Evolutionary conservation across 2,888 invertebrate species (phyloP).

Genomic region (Drosophila borborema): DNA sequence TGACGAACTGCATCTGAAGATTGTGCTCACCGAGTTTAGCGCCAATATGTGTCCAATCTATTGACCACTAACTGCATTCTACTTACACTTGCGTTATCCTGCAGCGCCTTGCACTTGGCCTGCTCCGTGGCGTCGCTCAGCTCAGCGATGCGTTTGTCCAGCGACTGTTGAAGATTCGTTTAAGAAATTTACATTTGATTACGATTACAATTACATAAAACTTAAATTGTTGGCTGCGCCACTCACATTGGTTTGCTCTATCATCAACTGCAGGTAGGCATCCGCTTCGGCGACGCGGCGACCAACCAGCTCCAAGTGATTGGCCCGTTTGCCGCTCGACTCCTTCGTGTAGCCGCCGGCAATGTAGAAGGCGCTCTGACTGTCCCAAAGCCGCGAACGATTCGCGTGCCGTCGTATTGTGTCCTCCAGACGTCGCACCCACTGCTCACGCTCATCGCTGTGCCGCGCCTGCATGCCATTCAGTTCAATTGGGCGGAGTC

Average conservation of each 20-base stretch:
- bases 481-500: constrained; percentile 4
- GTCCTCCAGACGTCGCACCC: constrained; percentile 98
- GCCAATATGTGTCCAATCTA: not conserved
- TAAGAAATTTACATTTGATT: not conserved
- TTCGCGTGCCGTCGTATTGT: constrained; percentile 94
- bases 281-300: constrained; percentile 97
- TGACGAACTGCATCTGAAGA: constrained; percentile 63
- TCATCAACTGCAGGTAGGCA: constrained; percentile 97
- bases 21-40: constrained; percentile 26
- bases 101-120: constrained; percentile 89
- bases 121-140: constrained; percentile 89
- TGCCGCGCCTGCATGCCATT: constrained; percentile 92
- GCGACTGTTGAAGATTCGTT: constrained; percentile 86
- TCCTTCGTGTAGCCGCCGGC: constrained; percentile 86
- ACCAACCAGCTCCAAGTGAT: constrained; percentile 90
- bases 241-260: constrained; percentile 94
- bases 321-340: constrained; percentile 81
- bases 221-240: not conserved
- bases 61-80: not conserved
- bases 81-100: constrained; percentile 92
- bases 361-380: constrained; percentile 82
- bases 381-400: constrained; percentile 85
- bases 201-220: not conserved
- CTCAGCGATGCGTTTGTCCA: constrained; percentile 88
- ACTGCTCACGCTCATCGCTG: constrained; percentile 96